Evolutionary conservation across 2,888 invertebrate species (phyloP).

Genomic region (Boloria selene): DNA sequence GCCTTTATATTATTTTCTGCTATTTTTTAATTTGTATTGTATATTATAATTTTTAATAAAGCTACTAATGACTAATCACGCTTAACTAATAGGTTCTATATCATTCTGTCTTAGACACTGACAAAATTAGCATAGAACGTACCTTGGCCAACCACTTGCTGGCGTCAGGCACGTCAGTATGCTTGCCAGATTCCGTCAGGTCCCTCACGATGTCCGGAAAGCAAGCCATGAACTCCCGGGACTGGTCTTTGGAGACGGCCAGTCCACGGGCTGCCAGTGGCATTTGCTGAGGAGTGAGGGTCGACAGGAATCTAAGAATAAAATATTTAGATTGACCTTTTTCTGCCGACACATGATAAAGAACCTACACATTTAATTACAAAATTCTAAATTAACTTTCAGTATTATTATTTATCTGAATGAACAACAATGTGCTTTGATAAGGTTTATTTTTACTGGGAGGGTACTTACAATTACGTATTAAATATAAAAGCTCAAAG

Average conservation of each 20-base stretch:
- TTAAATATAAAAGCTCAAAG: too few species aligned
- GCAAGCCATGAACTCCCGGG: constrained; percentile 92
- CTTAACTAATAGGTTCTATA: constrained; percentile 41
- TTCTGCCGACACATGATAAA: constrained; percentile 17
- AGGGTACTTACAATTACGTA: too few species aligned
- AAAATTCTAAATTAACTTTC: background rate
- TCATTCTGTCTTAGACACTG: constrained; percentile 52
- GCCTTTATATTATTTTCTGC: background rate
- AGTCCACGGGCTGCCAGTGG: constrained; percentile 84
- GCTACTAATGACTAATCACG: background rate
- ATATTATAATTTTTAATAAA: background rate
- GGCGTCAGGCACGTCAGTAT: constrained; percentile 89
- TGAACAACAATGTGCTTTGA: background rate
- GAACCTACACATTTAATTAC: constrained; percentile 14
- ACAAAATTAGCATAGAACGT: constrained; percentile 59
- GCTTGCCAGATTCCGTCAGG: constrained; percentile 88
- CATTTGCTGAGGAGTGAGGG: constrained; percentile 83
- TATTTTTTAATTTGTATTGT: background rate
- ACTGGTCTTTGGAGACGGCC: constrained; percentile 90
- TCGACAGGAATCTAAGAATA: constrained; percentile 81
- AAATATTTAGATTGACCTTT: constrained; percentile 43
- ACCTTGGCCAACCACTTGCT: constrained; percentile 92
- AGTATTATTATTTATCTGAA: background rate
- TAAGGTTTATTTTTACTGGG: background rate
- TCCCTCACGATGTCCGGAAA: constrained; percentile 94